These are phyloP conservation scores for Chironomus riparius DNA, from an alignment of 2,888 invertebrate genomes.

Conservation along the genomic window DNA sequence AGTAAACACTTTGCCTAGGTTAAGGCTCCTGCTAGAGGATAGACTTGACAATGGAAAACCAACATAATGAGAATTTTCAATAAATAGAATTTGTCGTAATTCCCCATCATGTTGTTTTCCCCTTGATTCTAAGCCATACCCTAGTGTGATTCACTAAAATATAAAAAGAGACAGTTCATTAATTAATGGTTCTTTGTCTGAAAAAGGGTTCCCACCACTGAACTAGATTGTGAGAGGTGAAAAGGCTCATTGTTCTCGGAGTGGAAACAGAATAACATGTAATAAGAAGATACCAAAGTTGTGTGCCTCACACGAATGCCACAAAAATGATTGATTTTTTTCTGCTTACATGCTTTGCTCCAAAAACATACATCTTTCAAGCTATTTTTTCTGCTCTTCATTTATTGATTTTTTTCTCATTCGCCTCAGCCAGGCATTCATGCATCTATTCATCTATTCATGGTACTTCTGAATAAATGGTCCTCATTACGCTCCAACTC, in stretches of 20 bases:
- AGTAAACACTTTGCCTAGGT: too few relatives aligned
- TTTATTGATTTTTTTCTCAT: background rate
- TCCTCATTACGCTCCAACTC: background rate
- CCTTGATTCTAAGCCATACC: too few relatives aligned
- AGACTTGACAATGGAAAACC: too few relatives aligned
- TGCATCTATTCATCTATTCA: background rate
- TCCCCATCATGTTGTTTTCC: too few relatives aligned
- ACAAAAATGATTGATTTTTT: background rate
- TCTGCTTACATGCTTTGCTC: background rate
- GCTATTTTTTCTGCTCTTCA: background rate
- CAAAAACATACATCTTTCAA: too few relatives aligned
- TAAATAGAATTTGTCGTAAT: too few relatives aligned
- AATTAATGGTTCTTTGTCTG: too few relatives aligned
- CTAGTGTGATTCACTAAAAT: too few relatives aligned
- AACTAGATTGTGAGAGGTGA: background rate
- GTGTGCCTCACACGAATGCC: background rate
- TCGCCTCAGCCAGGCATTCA: background rate
- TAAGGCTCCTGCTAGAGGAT: too few relatives aligned
- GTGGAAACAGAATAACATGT: background rate
- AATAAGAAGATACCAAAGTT: background rate
- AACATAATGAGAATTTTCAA: too few relatives aligned
- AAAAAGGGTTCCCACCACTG: too few relatives aligned
- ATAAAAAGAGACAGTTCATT: too few relatives aligned
- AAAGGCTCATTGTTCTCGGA: background rate
- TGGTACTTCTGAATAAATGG: background rate